Conservation (phyloP, 2,113 vertebrate species). For the Pteronura brasiliensis region DNA sequence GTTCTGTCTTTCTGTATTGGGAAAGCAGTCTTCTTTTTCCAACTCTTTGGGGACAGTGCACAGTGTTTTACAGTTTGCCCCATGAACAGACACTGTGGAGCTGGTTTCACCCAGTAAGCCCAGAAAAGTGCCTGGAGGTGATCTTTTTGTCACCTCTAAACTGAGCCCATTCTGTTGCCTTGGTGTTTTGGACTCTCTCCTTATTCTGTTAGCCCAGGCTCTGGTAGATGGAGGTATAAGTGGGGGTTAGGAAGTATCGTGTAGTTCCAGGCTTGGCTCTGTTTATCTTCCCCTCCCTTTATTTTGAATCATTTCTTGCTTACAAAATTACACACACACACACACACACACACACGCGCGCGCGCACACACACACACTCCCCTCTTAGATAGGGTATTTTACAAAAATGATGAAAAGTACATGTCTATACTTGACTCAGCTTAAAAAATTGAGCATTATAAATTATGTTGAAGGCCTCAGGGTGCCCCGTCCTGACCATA, state of each 20-base stretch:
- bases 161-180: background rate
- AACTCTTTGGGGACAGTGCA: background rate
- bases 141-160: slow-evolving; percentile 2
- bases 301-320: background rate
- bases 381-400: background rate
- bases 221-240: background rate
- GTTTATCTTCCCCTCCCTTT: background rate
- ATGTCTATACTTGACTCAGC: background rate
- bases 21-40: background rate
- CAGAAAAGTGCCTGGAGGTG: slow-evolving; percentile 20
- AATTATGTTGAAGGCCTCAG: background rate
- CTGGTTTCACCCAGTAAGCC: background rate
- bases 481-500: background rate
- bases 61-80: background rate
- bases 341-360: background rate
- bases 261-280: background rate
- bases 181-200: background rate
- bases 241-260: background rate
- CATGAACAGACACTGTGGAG: background rate
- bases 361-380: background rate
- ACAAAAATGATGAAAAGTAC: background rate
- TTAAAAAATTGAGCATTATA: background rate
- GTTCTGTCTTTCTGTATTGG: slow-evolving; percentile 28
- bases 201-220: background rate
- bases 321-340: background rate